Conservation (phyloP, 2,113 vertebrate genomes). For the Egretta garzetta region DNA sequence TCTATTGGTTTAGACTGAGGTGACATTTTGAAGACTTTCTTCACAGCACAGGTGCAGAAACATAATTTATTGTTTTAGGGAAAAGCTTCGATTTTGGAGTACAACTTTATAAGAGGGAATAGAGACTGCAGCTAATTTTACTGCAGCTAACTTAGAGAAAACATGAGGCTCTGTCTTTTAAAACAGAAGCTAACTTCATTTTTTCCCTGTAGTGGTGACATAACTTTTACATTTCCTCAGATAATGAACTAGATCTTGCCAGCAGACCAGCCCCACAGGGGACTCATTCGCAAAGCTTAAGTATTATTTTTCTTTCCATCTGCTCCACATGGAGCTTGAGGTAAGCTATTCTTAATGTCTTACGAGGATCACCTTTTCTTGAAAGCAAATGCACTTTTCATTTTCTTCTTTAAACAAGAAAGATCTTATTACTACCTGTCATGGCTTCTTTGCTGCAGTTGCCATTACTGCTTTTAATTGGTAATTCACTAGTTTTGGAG, state of each 20-base stretch:
- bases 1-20: background rate
- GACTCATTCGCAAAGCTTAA: background rate
- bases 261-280: background rate
- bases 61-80: background rate
- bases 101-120: background rate
- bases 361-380: background rate
- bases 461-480: conserved; percentile 10
- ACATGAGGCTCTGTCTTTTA: background rate
- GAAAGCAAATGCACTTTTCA: conserved; percentile 24
- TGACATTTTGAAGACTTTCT: background rate
- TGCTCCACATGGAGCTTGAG: background rate
- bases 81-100: background rate
- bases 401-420: conserved; percentile 31
- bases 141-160: background rate
- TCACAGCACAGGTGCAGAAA: background rate
- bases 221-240: conserved; percentile 25
- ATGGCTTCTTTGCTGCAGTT: background rate
- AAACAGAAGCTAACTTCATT: background rate
- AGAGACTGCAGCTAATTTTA: background rate
- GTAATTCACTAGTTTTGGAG: background rate
- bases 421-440: background rate
- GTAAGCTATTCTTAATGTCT: conserved; percentile 11
- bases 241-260: conserved; percentile 18
- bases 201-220: background rate
- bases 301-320: conserved; percentile 20